A percentile compares a stretch with the other conserved stretches of the same genome.
Conservation (phyloP, 2,888 invertebrate species). For the Pollenia angustigena region DNA sequence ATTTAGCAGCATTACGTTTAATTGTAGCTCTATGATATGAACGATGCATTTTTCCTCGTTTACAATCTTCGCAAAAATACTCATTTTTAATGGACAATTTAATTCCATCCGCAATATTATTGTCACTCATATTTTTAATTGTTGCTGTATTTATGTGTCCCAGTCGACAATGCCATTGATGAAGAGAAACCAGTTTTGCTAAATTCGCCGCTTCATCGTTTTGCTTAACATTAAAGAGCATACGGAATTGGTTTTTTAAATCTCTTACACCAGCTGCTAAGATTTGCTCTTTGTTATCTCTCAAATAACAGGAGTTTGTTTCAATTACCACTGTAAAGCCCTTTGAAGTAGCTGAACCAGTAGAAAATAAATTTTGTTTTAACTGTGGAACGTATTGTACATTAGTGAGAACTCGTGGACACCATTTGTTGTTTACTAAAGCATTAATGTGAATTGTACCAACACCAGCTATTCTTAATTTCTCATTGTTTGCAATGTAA, state of each 20-base stretch:
- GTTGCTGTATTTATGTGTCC: constrained; percentile 52
- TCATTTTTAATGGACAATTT: constrained; percentile 25
- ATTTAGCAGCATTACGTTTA: constrained; percentile 43
- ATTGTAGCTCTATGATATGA: constrained; percentile 15
- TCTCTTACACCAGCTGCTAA: constrained; percentile 45
- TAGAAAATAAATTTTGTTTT: constrained; percentile 72
- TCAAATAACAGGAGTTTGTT: constrained; percentile 27
- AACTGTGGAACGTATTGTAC: constrained; percentile 71
- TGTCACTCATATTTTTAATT: constrained; percentile 54
- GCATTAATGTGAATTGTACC: constrained; percentile 58
- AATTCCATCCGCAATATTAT: constrained; percentile 51
- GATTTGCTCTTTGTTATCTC: constrained; percentile 26
- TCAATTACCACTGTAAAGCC: constrained; percentile 51
- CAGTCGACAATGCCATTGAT: constrained; percentile 56
- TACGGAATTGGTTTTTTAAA: constrained; percentile 49
- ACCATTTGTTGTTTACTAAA: constrained; percentile 55
- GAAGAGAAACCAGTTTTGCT: constrained; percentile 41
- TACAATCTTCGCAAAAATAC: constrained; percentile 57
- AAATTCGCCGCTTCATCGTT: constrained; percentile 35
- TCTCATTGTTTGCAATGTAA: constrained; percentile 58
- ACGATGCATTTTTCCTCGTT: constrained; percentile 57
- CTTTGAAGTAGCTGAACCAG: constrained; percentile 34
- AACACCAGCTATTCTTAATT: constrained; percentile 46
- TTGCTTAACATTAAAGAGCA: constrained; percentile 31
- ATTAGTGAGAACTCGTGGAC: constrained; percentile 45